Conservation (phyloP, 2,888 invertebrate species). For the Aphrophora alni region DNA sequence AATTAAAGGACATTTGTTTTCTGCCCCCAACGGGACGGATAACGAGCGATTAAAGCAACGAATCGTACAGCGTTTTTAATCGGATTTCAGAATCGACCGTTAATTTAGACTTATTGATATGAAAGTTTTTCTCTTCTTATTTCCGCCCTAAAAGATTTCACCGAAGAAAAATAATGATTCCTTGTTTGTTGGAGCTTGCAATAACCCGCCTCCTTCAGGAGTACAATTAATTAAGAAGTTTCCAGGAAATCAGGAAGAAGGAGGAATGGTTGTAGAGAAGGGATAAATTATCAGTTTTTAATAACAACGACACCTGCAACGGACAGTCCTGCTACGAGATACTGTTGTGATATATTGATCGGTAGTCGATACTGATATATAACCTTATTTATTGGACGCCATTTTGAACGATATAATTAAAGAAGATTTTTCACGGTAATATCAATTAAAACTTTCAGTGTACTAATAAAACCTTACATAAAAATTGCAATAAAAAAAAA, state of each 20-base stretch:
- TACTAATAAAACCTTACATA: no score
- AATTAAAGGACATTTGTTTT: not conserved
- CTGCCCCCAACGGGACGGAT: not conserved
- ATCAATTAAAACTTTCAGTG: not conserved
- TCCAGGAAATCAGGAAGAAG: not conserved
- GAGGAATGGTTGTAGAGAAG: not conserved
- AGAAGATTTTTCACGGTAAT: not conserved
- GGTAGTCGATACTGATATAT: not conserved
- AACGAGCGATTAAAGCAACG: not conserved
- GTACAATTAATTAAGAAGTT: slow-evolving; percentile 37
- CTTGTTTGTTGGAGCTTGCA: not conserved
- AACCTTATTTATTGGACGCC: not conserved
- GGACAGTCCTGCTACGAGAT: slow-evolving; percentile 28
- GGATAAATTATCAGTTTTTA: slow-evolving; percentile 40
- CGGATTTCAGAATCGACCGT: not conserved
- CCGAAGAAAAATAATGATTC: not conserved
- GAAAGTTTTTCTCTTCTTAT: not conserved
- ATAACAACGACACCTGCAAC: slow-evolving; percentile 39
- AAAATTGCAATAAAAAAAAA: no score
- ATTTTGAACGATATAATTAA: not conserved
- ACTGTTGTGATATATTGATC: slow-evolving; percentile 14
- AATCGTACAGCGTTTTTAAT: not conserved
- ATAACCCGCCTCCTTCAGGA: not conserved
- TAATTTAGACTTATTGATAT: not conserved
- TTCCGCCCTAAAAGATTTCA: not conserved